Conservation (phyloP, 1,140 invertebrate genomes). For the Apis laboriosa region DNA sequence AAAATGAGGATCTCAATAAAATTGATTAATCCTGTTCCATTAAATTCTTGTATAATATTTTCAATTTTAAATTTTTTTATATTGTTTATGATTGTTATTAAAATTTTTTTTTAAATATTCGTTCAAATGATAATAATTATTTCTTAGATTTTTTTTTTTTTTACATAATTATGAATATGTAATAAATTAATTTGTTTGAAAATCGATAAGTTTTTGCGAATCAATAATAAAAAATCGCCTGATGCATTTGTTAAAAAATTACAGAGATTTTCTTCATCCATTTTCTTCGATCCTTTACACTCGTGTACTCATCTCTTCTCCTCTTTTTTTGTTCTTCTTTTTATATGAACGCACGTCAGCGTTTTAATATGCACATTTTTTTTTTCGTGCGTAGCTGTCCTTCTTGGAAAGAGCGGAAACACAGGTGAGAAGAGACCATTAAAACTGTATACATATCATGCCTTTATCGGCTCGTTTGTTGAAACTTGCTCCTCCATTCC, state of each 20-base stretch:
- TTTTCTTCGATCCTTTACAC: not conserved
- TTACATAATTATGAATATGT: no score
- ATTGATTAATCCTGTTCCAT: constrained; percentile 13
- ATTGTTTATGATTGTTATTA: not conserved
- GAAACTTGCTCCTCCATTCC: not conserved
- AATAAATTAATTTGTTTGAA: no score
- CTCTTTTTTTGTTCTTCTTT: constrained; percentile 3
- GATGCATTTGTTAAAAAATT: no score
- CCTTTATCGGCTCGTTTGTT: constrained; percentile 10
- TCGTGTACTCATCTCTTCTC: not conserved
- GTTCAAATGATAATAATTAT: no score
- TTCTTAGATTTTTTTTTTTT: no score
- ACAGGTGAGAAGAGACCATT: constrained; percentile 76
- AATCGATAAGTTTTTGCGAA: no score
- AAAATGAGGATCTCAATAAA: not conserved
- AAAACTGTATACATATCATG: constrained; percentile 4
- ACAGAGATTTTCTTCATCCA: not conserved
- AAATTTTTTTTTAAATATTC: not conserved
- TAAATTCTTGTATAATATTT: not conserved
- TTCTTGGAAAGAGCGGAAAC: constrained; percentile 79
- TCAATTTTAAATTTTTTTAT: not conserved
- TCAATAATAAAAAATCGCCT: no score
- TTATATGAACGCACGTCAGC: constrained; percentile 37
- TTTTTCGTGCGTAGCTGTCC: constrained; percentile 77
- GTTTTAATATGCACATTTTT: constrained; percentile 66